Base-by-base conservation (phyloP, 2,797 vertebrate species). In the Acanthurus lineatus region DNA sequence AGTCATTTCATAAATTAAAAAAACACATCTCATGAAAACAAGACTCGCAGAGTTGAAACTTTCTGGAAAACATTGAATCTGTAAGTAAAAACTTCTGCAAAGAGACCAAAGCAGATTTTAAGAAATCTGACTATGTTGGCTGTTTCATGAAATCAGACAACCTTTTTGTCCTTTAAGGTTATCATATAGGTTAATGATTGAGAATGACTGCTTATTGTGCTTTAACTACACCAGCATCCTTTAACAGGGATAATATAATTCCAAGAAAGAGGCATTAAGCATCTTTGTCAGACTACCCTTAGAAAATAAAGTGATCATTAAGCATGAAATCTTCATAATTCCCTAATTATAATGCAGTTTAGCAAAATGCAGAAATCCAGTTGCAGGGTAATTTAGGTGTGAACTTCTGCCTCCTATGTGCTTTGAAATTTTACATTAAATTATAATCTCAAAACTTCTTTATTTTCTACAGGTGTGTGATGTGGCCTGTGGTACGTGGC, bases 401-500 rank as follows among this genome's bases (percentile, higher is more conserved):
- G n/a, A 14, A 35, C 35, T 45, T 10, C 7, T 19, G 19, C 40
- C 19, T 44, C 14, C 14, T 35, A 2, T 20, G 19, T 22, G 32
- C 5, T 48, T 35, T 58, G 15, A 32, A 38, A 47, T 67, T 11
- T 49, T 40, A 0, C 45, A 20, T 16, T 38, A 20, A 14, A 71
- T 35, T 35, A 16, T 62, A 45, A 25, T 54, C 12, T 71, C 17
- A 67, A 69, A 28, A 20, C 8, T 42, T 69, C 59, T 51, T 5
- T 0, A 17, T 70, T 58, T 54, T 25, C 15, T 49, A 0, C 87
- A 89, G 92, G 77, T 89, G 88, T 78, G 10, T 88, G 83, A 88
- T 85, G 87, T 91, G 76, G 90, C 89, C 88, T 93, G 88, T 92
- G 91, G 86, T 64, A 88, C 68, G 72, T 81, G 86, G 77, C 80